These are phyloP conservation scores for Parotia lawesii DNA, from an alignment of 2,113 vertebrate species.

Conservation along the genomic window DNA sequence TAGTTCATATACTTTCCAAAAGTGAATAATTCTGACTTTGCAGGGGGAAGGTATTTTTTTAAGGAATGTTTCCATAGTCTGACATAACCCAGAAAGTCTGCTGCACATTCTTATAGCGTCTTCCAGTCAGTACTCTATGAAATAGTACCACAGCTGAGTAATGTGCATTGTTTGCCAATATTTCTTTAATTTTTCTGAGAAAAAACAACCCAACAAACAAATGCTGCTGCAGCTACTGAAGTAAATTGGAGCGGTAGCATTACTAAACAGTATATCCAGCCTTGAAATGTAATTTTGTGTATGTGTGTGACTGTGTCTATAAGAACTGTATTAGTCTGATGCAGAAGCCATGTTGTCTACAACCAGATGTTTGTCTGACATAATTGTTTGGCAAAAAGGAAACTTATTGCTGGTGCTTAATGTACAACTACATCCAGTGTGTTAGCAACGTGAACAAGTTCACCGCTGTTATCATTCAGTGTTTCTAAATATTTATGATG, in stretches of 20 bases:
- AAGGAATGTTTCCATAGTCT: slow-evolving; percentile 49
- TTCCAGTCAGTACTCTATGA: slow-evolving; percentile 56
- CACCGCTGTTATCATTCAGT: slow-evolving; percentile 56
- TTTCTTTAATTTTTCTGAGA: slow-evolving; percentile 28
- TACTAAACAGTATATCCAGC: slow-evolving; percentile 68
- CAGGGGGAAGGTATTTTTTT: slow-evolving; percentile 37
- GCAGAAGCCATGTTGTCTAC: slow-evolving; percentile 61
- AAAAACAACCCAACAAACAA: slow-evolving; percentile 33
- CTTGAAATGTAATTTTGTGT: slow-evolving; percentile 65
- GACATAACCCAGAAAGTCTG: slow-evolving; percentile 46
- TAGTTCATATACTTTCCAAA: slow-evolving; percentile 35
- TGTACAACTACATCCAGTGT: slow-evolving; percentile 53
- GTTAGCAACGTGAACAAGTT: slow-evolving; percentile 54
- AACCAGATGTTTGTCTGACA: slow-evolving; percentile 60
- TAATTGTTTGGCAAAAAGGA: slow-evolving; percentile 56
- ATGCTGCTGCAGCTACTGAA: slow-evolving; percentile 47
- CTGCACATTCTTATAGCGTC: slow-evolving; percentile 52
- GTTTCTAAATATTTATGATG: slow-evolving; percentile 59
- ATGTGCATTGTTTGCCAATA: slow-evolving; percentile 40
- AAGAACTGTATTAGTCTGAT: slow-evolving; percentile 60
- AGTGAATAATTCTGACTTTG: slow-evolving; percentile 41
- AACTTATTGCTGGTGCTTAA: slow-evolving; percentile 61
- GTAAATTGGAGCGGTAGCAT: slow-evolving; percentile 44
- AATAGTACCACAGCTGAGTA: slow-evolving; percentile 34
- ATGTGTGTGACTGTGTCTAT: slow-evolving; percentile 55